Evolutionary conservation across 2,797 vertebrate genomes (phyloP), one percentile per base, ranked within the genome.

Genomic region (Ambastaia sidthimunki): DNA sequence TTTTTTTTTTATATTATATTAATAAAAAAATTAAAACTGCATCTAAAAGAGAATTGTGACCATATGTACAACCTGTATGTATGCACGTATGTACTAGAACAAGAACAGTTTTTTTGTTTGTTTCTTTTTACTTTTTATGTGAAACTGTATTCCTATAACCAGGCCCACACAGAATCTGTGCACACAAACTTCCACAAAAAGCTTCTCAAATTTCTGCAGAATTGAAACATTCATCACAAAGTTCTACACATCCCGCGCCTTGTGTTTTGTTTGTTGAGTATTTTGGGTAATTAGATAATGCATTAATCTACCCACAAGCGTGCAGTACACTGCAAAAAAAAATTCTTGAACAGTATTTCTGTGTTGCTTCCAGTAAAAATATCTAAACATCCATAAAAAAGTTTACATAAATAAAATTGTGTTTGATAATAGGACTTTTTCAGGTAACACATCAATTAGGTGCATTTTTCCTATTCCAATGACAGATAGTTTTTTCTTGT

Each of bases 1-100:
- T 68, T 93, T 90, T 92, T 96, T 95, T 2, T 0, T 94, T 96
- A 96, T 95, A 96, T 96, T 96, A 96, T 96, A 94, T 37, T 37
- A 37, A 41, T 55, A 76, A 67, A 34, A 7, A 55, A 47, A 41
- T 94, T 37, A 95, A 96, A 96, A 94, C 91, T 95, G 95, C 95
- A 94, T 76, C 94, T 90, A 37, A 37, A 92, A 92, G 86, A 94
- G 90, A 92, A 94, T 92, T 93, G 94, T 93, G 95, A 94, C 95
- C 96, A 92, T 98, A 98, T 98, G 96, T 98, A 98, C 97, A 98
- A 95, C 93, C 93, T 92, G 92, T 94, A 90, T 96, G 92, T 94
- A 94, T 60, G 57, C 57, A 93, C 94, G 71, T 82, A 83, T 82
- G 72, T 75, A 81, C 80, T 80, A 74, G 81, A 83, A 84, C 79